Evolutionary conservation across 1,140 invertebrate species (phyloP), one percentile per base, ranked within the genome.

Genomic region (Vanessa tameamea): DNA sequence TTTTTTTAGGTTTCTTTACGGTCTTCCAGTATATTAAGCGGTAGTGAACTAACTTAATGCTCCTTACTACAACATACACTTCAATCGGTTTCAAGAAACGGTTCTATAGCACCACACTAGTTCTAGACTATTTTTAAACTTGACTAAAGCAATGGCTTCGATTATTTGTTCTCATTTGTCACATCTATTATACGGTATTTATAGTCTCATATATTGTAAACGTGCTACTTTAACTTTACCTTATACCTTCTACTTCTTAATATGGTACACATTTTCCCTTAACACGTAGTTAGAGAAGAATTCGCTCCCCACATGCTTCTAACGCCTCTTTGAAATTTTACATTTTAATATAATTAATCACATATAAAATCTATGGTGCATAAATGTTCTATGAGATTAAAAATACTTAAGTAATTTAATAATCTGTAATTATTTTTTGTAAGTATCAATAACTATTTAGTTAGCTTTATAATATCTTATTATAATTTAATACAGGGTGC

Each of bases 21-120:
- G 88, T 89, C 86, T 91, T 90, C 87, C 88, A 90, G 69, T 90
- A 87, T 79, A 77, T 80, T 85, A 88, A 89, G 82, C 75, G 78
- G 80, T 80, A 84, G 78, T 79, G 61, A 67, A 78, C 69, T 78
- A 69, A 77, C 69, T 31, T 20, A n/a, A 31, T 4, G 37, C 37
- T 57, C 20, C 9, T 57, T 23, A 57, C 3, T 61, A 23, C 14
- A 3, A 12, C 14, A n/a, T 37, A 20, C 37, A 13, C 6, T 37
- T 15, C 14, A 15, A 61, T 37, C 57, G 26, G 6, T 57, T 23
- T 57, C 16, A 23, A 59, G 31, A 61, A 15, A 61, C 43, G 16
- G 16, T 64, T 64, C 63, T 51, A 69, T 61, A 47, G 11, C 20
- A 59, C 47, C 7, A 66, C 64, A 23, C 64, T 53, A 53, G n/a